Evolutionary conservation across 53 echinoderm and acorn worm species (phyloP), one percentile per base, ranked within the genome.

Genomic region (Actinopyga echinites): DNA sequence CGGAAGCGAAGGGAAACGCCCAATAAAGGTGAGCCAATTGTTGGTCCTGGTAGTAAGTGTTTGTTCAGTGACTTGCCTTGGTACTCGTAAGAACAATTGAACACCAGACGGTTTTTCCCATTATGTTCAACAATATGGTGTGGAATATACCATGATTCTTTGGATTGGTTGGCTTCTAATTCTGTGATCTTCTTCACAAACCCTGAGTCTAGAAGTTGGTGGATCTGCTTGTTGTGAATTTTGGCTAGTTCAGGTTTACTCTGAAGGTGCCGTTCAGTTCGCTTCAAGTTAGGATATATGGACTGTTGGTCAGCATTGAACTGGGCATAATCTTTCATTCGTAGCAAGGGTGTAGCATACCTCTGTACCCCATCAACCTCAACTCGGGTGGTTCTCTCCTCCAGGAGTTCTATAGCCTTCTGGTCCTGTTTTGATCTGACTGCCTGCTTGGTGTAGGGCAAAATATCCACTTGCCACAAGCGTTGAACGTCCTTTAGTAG

Each of bases 51-150:
- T 15, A 88, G 75, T 2, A 83, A 83, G n/a, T 83, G 9, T 6
- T 75, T 63, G 21, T 83, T 88, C 56, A 88, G 78, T 0, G 64
- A 57, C 29, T 83, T 73, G 21, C 66, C 83, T 6, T 63, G 3
- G 64, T 88, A 64, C 24, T 34, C 21, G 34, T 83, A 88, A 34
- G 83, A 83, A n/a, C 83, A 88, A 40, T 87, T 88, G 36, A 88
- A 88, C 6, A 88, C 88, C 17, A 88, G 78, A n/a, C 75, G 43
- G 22, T 17, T 22, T 34, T 83, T 83, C 10, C 34, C 77, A 17
- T 83, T 83, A 55, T 69, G 69, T 12, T 68, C 35, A n/a, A 88
- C 83, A 23, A 83, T 55, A 52, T 88, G 88, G 49, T 88, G 83
- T 24, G 83, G 83, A 26, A 88, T 74, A 54, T 83, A 88, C 88